Conservation (phyloP, 2,888 invertebrate genomes). For the Ophion costatus region DNA sequence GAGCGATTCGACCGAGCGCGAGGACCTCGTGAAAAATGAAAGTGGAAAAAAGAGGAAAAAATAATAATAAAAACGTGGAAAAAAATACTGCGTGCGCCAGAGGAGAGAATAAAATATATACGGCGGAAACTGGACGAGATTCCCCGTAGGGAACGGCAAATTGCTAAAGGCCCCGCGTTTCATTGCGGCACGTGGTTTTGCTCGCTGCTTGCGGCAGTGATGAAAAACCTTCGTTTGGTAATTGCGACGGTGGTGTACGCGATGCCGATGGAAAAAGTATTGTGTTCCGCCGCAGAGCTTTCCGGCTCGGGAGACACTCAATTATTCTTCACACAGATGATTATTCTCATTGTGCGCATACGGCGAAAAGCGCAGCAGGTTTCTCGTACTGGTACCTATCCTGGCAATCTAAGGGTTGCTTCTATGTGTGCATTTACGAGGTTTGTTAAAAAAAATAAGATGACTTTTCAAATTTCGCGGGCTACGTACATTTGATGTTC, state of each 20-base stretch:
- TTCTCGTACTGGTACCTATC: background rate
- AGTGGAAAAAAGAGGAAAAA: background rate
- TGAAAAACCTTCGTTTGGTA: slow-evolving; percentile 57
- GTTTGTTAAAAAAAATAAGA: no score
- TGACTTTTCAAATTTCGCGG: no score
- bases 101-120: slow-evolving; percentile 41
- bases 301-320: slow-evolving; percentile 48
- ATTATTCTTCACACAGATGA: slow-evolving; percentile 56
- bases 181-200: slow-evolving; percentile 1
- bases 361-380: slow-evolving; percentile 2
- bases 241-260: slow-evolving; percentile 43
- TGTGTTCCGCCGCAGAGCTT: slow-evolving; percentile 1
- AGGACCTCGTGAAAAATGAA: slow-evolving; percentile 15
- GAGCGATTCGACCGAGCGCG: slow-evolving; percentile 6
- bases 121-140: slow-evolving; percentile 35
- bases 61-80: background rate
- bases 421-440: background rate
- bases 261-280: slow-evolving; percentile 44
- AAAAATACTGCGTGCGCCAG: slow-evolving; percentile 2
- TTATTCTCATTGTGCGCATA: slow-evolving; percentile 47
- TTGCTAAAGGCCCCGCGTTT: slow-evolving; percentile 45
- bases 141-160: slow-evolving; percentile 52
- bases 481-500: no score
- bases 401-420: background rate
- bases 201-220: slow-evolving; percentile 1